Percentiles rank a stretch among this genome's conserved stretches.
Evolutionary conservation across 2,113 vertebrate genomes (phyloP).

Genomic region (Thryonomys swinderianus): DNA sequence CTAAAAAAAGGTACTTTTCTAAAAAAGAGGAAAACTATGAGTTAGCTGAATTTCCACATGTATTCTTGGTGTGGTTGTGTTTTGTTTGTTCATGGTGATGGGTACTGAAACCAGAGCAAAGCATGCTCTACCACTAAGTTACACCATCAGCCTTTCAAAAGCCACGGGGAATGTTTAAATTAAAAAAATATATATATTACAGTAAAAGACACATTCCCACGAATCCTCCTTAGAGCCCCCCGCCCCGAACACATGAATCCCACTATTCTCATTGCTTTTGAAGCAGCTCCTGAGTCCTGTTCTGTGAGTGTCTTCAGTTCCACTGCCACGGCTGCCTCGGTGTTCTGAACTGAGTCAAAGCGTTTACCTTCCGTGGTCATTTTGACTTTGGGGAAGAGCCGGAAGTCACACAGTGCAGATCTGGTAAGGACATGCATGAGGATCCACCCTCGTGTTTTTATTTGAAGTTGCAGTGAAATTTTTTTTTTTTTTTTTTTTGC

Average conservation of each 20-base stretch:
- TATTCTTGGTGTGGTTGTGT: not conserved
- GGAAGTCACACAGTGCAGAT: not conserved
- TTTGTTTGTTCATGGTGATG: not conserved
- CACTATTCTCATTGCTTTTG: not conserved
- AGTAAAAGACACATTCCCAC: not conserved
- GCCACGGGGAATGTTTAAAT: not conserved
- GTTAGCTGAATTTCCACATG: not conserved
- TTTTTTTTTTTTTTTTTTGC: too few relatives aligned
- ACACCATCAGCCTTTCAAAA: not conserved
- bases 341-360: not conserved
- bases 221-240: not conserved
- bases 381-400: not conserved
- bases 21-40: not conserved
- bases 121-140: not conserved
- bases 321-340: not conserved
- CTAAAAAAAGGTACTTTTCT: not conserved
- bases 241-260: not conserved
- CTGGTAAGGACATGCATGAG: not conserved
- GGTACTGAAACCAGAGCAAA: not conserved
- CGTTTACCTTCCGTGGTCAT: not conserved
- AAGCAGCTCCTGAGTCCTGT: not conserved
- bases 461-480: not conserved
- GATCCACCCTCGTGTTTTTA: not conserved
- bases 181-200: not conserved
- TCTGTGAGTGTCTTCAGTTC: not conserved